Evolutionary conservation across 2,113 vertebrate species (phyloP).

Genomic region (Leucoraja erinaceus): DNA sequence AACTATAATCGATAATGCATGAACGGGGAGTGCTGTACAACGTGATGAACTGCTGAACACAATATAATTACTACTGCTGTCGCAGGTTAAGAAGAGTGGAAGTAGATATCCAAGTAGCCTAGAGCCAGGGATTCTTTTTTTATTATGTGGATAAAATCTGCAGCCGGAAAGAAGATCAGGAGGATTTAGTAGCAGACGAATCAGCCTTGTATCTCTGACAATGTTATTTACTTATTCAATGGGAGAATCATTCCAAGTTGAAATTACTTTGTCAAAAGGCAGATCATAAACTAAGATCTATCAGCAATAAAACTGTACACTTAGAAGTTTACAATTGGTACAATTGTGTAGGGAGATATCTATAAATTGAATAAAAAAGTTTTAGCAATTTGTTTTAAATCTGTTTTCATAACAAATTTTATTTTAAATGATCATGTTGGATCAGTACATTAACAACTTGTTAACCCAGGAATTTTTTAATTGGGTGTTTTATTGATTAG

Average conservation of each 20-base stretch:
- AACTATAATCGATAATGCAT: too few relatives aligned
- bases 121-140: neutral
- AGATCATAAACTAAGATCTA: neutral
- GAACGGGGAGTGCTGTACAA: too few relatives aligned
- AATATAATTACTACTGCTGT: neutral
- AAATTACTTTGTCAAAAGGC: neutral
- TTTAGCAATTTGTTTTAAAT: neutral
- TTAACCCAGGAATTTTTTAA: neutral
- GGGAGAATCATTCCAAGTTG: neutral
- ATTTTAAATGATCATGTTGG: neutral
- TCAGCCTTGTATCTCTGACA: neutral
- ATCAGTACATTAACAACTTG: neutral
- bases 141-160: neutral
- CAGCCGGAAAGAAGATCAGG: neutral
- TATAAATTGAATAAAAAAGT: neutral
- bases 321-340: neutral
- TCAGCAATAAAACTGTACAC: neutral
- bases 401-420: neutral
- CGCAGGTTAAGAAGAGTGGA: neutral
- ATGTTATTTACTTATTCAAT: neutral
- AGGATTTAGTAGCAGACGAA: neutral
- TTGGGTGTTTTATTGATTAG: neutral
- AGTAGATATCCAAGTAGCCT: too few relatives aligned
- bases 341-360: neutral
- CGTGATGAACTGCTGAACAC: neutral